Conservation (phyloP, 1,140 invertebrate genomes). For the Drosophila melanogaster region DNA sequence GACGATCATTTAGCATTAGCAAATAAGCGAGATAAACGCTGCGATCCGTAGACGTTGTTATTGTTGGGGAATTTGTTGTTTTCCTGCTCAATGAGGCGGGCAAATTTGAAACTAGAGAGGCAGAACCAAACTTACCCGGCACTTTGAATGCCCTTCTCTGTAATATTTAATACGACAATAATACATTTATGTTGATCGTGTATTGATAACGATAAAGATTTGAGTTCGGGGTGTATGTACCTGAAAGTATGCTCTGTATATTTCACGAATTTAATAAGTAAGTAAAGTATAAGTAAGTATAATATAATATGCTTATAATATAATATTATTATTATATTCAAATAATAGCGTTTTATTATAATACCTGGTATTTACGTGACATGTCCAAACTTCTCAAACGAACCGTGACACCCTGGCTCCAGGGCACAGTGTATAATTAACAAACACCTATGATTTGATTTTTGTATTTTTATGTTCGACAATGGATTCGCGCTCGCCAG, state of each 20-base stretch:
- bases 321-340: too few species aligned
- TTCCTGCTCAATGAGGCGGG: conserved; percentile 47
- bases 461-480: conserved; percentile 63
- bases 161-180: too few species aligned
- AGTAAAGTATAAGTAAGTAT: too few species aligned
- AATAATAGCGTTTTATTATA: neutral
- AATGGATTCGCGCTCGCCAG: conserved; percentile 40
- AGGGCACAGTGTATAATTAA: conserved; percentile 51
- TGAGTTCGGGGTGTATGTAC: too few species aligned
- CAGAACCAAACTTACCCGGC: neutral
- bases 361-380: neutral
- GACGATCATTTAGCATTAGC: conserved; percentile 75
- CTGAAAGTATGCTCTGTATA: too few species aligned
- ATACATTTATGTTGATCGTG: too few species aligned
- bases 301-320: too few species aligned
- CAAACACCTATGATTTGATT: conserved; percentile 77
- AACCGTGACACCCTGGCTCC: conserved; percentile 31
- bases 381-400: conserved; percentile 4
- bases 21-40: conserved; percentile 74
- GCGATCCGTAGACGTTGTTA: conserved; percentile 56
- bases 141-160: conserved; percentile 9
- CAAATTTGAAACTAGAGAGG: conserved; percentile 39
- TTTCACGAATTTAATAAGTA: too few species aligned
- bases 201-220: too few species aligned
- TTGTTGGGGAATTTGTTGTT: conserved; percentile 15